A percentile compares a stretch with the other conserved stretches of the same genome.
phyloP scores from a whole-genome alignment of 2,888 invertebrate genomes.

The Orthonychiurus folsomi region DNA sequence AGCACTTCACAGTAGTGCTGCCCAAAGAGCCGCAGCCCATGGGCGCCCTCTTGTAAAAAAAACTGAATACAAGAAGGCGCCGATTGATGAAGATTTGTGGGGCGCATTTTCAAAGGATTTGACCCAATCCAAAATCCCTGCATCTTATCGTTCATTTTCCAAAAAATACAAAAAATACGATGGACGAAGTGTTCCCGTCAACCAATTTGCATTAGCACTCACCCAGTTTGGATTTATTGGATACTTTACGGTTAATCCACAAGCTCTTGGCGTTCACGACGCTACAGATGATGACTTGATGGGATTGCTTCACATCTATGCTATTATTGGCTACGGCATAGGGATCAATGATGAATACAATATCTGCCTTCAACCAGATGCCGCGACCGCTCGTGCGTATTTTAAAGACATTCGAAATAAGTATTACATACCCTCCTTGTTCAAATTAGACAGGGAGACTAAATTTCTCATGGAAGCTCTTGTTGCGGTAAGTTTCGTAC shows the following conservation, averaged over 20 bases:
- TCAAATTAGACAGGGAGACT: neutral
- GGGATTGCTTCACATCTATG: constrained; percentile 6
- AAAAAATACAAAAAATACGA: neutral
- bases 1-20: neutral
- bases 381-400: neutral
- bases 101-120: neutral
- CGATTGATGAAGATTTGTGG: neutral
- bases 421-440: neutral
- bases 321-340: constrained; percentile 7
- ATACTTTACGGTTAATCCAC: neutral
- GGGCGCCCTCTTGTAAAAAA: neutral
- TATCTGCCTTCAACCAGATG: constrained; percentile 7
- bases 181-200: neutral
- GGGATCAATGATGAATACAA: constrained; percentile 12
- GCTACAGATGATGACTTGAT: neutral
- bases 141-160: neutral
- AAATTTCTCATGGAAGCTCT: neutral
- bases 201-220: neutral
- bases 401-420: neutral
- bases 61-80: neutral
- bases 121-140: neutral
- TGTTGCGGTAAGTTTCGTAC: neutral
- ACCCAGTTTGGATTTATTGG: neutral
- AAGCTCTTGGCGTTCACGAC: neutral
- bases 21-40: neutral